phyloP scores from a whole-genome alignment of 2,888 invertebrate genomes.

The Ephialtes manifestator region DNA sequence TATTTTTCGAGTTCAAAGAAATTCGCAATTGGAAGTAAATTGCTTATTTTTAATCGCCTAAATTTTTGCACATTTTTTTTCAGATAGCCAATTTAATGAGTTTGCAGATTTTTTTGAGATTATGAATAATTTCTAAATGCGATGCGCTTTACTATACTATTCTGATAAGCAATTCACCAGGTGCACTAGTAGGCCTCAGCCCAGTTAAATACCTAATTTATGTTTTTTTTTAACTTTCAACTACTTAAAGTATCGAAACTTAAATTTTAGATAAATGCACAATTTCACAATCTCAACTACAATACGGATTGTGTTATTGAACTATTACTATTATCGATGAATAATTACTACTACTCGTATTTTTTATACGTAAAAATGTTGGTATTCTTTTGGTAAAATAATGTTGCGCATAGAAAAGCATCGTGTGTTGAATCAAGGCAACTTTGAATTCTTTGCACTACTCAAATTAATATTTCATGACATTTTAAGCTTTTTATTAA shows the following conservation, averaged over 20 bases:
- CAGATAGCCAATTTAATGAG: slow-evolving; percentile 18
- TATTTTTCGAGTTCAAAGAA: slow-evolving; percentile 26
- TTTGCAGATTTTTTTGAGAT: slow-evolving; percentile 42
- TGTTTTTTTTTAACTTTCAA: slow-evolving; percentile 43
- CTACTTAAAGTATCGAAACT: slow-evolving; percentile 60
- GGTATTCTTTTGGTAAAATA: slow-evolving; percentile 42
- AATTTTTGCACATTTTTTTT: background rate
- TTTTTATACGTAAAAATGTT: slow-evolving; percentile 32
- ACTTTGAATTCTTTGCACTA: slow-evolving; percentile 53
- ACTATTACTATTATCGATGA: slow-evolving; percentile 47
- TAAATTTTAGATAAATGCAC: slow-evolving; percentile 50
- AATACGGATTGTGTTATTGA: slow-evolving; percentile 49
- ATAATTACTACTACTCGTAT: slow-evolving; percentile 11
- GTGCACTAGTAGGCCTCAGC: slow-evolving; percentile 63
- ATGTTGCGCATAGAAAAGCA: slow-evolving; percentile 68
- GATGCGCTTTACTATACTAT: slow-evolving; percentile 52
- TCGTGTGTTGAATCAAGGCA: slow-evolving; percentile 38
- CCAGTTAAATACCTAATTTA: slow-evolving; percentile 34
- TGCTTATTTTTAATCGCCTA: slow-evolving; percentile 5
- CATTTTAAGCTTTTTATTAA: background rate
- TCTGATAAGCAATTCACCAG: slow-evolving; percentile 69
- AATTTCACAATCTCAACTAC: slow-evolving; percentile 38
- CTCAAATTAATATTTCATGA: background rate
- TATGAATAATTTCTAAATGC: slow-evolving; percentile 40
- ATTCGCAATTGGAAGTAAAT: slow-evolving; percentile 49